A percentile compares a stretch with the other conserved stretches of the same genome.
Evolutionary conservation across 2,113 vertebrate species (phyloP).

Genomic region (Caretta caretta): DNA sequence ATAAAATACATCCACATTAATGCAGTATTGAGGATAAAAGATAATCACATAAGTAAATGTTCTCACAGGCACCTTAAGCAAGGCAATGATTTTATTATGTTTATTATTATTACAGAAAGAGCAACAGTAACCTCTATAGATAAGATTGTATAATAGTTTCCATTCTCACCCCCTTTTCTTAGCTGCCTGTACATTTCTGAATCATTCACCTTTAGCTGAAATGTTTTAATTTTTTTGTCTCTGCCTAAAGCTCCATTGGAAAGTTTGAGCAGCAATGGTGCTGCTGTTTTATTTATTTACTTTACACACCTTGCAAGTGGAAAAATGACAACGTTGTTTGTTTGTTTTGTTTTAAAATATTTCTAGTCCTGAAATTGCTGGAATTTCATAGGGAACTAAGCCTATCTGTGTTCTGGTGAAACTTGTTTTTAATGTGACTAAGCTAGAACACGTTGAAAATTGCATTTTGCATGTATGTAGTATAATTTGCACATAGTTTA

Average conservation of each 20-base stretch:
- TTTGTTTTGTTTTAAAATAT: too few relatives aligned
- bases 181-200: not conserved
- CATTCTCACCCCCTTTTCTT: not conserved
- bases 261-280: too few relatives aligned
- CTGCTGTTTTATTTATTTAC: too few relatives aligned
- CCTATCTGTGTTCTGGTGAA: not conserved
- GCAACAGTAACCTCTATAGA: not conserved
- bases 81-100: not conserved
- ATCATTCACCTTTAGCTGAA: not conserved
- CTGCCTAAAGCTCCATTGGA: too few relatives aligned
- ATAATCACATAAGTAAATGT: not conserved
- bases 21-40: not conserved
- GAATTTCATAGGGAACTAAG: too few relatives aligned
- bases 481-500: rapidly evolving
- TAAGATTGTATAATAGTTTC: not conserved
- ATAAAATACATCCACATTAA: not conserved
- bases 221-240: not conserved
- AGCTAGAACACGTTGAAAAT: not conserved
- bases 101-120: not conserved
- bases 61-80: not conserved
- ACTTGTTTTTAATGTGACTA: not conserved
- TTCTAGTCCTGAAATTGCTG: too few relatives aligned
- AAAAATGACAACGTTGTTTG: too few relatives aligned
- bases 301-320: too few relatives aligned
- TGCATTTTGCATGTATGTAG: not conserved